These are phyloP conservation scores for Rhagonycha fulva DNA, from an alignment of 2,888 invertebrate species.

Conservation along the genomic window DNA sequence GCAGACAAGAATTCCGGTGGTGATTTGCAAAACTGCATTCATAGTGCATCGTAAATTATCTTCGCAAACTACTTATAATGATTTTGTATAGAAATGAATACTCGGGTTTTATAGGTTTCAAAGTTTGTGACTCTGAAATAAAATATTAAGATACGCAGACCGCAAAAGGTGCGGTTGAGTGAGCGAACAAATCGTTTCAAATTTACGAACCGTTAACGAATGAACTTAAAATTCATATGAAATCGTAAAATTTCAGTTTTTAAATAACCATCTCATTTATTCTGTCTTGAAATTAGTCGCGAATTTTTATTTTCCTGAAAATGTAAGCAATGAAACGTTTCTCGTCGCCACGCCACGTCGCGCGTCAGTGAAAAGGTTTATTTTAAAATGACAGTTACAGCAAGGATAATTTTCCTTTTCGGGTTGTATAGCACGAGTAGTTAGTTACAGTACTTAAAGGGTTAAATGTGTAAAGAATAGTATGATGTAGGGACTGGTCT, in stretches of 20 bases:
- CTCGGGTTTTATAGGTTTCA: slow-evolving; percentile 43
- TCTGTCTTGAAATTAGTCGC: background rate
- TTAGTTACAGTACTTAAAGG: no score
- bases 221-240: background rate
- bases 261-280: slow-evolving; percentile 17
- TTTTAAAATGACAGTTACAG: no score
- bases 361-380: no score
- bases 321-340: background rate
- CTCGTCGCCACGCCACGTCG: no score
- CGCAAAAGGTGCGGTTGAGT: slow-evolving; percentile 27
- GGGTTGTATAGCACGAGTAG: no score
- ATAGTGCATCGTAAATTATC: slow-evolving; percentile 43
- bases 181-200: slow-evolving; percentile 23
- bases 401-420: no score
- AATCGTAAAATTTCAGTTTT: slow-evolving; percentile 1
- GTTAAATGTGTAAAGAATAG: no score
- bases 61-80: slow-evolving; percentile 43
- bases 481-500: no score
- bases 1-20: slow-evolving; percentile 32
- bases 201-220: slow-evolving; percentile 31
- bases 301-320: background rate
- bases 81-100: slow-evolving; percentile 42
- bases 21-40: slow-evolving; percentile 37
- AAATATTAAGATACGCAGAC: slow-evolving; percentile 25
- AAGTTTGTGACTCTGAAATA: slow-evolving; percentile 40